These are phyloP conservation scores for Drosophila fuyamai DNA, from an alignment of 1,140 invertebrate genomes.

Conservation along the genomic window DNA sequence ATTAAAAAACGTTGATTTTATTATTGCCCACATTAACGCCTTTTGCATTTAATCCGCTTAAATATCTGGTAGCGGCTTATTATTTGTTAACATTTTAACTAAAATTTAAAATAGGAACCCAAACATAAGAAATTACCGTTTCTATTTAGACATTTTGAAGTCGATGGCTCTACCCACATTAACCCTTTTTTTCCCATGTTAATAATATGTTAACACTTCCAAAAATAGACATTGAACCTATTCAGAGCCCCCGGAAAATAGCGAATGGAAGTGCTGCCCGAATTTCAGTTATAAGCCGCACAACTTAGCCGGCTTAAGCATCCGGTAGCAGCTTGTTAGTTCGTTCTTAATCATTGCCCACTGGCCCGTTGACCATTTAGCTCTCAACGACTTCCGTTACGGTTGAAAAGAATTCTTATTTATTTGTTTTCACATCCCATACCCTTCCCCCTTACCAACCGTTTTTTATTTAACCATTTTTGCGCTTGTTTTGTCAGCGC, in stretches of 20 bases:
- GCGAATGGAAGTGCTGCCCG: conserved; percentile 3
- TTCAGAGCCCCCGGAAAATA: background rate
- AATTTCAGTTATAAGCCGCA: conserved; percentile 39
- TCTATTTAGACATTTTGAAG: background rate
- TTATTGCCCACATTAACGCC: too few relatives aligned
- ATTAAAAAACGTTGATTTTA: too few relatives aligned
- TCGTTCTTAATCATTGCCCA: conserved; percentile 51
- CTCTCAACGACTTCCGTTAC: conserved; percentile 74
- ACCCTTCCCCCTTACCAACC: background rate
- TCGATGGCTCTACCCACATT: background rate
- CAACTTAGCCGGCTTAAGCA: conserved; percentile 42
- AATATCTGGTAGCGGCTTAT: too few relatives aligned
- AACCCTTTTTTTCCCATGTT: background rate
- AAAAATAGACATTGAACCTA: conserved; percentile 28
- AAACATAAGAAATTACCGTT: background rate
- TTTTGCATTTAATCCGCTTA: too few relatives aligned
- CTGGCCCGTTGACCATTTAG: conserved; percentile 71
- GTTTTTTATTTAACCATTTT: conserved; percentile 40
- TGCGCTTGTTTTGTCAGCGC: conserved; percentile 68
- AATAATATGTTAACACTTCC: conserved; percentile 15
- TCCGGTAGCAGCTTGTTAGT: conserved; percentile 53
- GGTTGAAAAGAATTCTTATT: conserved; percentile 70
- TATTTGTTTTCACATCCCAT: conserved; percentile 39
- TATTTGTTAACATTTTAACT: too few relatives aligned
- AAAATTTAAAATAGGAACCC: too few relatives aligned